Base-by-base conservation (phyloP, 1,140 invertebrate species). In the Teleogryllus occipitalis region DNA sequence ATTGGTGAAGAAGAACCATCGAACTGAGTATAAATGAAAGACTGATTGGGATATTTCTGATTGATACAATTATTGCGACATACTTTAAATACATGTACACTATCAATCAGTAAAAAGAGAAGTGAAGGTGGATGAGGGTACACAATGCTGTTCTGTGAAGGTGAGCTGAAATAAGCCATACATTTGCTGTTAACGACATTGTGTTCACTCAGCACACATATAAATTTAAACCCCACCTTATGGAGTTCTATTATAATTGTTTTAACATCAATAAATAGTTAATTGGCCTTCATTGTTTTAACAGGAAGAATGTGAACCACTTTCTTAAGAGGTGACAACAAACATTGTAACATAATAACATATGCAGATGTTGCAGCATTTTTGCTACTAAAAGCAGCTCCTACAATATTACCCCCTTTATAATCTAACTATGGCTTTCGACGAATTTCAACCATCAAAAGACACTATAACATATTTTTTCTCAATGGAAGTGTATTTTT, bases 151-250 rank as follows among this genome's bases (percentile, higher is more conserved):
- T 39, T 22, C 7, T 78, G 18, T 5, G 77, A 7, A 12, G 79
- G 82, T 22, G 74, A 48, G 14, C 7, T 22, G 48, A 79, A 83
- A 82, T 15, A 79, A 6, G 75, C 47, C 27, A 80, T 76, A 73
- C 76, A 54, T 74, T 83, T 83, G 8, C 81, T 78, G 76, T 83
- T 82, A 14, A 83, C 81, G 0, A 77, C 47, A 79, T 83, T 82
- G 49, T 82, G 81, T 65, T 82, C 80, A 78, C 54, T 81, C 15
- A 80, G 27, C 10, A 82, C 77, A 75, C 14, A 80, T 7, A 82
- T 47, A 7, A 78, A 22, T 48, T 78, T 78, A 65, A 81, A 80
- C 8, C 81, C 80, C 74, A 81, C 76, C 2, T 74, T 21, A 48
- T 82, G 75, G 15, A 83, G 79, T 0, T 78, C 81, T 21, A 80